These are phyloP conservation scores for Aporrectodea caliginosa DNA, from an alignment of 1,140 invertebrate genomes.

Conservation along the genomic window DNA sequence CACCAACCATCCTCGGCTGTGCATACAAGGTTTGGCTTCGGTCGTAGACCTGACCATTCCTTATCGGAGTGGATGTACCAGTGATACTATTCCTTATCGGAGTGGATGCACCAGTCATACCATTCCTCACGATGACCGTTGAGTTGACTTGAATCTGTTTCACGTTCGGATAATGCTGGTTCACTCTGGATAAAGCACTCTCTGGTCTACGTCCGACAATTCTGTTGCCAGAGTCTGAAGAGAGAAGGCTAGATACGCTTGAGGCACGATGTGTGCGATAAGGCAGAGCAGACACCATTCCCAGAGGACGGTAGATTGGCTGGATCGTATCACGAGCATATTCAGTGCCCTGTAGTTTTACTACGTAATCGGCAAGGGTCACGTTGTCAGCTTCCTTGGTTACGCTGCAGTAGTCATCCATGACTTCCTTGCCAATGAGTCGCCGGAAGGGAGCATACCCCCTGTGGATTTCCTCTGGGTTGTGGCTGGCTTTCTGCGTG, in stretches of 20 bases:
- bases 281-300: not conserved
- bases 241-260: not conserved
- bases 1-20: no score
- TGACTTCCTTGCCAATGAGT: slow-evolving; percentile 21
- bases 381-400: not conserved
- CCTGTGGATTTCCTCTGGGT: slow-evolving; percentile 4
- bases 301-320: slow-evolving; percentile 28
- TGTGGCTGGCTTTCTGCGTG: not conserved
- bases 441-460: slow-evolving; percentile 16
- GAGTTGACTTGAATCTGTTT: not conserved
- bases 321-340: not conserved
- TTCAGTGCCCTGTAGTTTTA: not conserved
- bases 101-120: no score
- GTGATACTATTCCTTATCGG: no score
- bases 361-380: not conserved
- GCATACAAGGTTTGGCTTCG: no score
- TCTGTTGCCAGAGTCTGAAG: not conserved
- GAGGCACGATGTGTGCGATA: not conserved
- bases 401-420: not conserved
- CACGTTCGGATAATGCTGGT: not conserved
- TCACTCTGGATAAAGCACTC: not conserved
- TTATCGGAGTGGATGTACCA: no score
- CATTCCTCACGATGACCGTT: not conserved
- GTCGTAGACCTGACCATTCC: no score
- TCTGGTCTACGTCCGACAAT: not conserved